Conservation (phyloP, 2,113 vertebrate genomes). For the Prunella fulvescens region DNA sequence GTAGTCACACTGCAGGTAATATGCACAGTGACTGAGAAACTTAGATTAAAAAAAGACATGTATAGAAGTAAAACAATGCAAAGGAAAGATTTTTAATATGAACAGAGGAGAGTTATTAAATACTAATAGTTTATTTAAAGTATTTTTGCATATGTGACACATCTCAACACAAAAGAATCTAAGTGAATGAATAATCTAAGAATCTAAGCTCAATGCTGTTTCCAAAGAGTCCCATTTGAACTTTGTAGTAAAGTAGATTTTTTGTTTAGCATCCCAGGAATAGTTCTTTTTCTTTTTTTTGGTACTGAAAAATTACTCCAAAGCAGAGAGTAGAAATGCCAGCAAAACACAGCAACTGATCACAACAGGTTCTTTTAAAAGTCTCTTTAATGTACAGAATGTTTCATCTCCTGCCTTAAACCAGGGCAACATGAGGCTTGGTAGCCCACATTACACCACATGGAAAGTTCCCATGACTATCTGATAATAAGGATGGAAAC, state of each 20-base stretch:
- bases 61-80: background rate
- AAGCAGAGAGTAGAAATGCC: background rate
- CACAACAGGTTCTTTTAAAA: background rate
- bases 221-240: background rate
- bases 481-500: background rate
- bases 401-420: background rate
- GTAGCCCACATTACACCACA: background rate
- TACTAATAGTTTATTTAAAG: background rate
- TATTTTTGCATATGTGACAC: background rate
- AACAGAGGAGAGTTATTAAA: background rate
- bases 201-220: background rate
- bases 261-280: background rate
- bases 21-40: background rate
- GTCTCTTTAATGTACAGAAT: background rate
- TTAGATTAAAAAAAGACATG: background rate
- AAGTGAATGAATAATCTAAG: background rate
- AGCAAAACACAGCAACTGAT: background rate
- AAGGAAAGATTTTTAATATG: background rate
- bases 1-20: background rate
- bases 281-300: no score
- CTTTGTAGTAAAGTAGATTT: background rate
- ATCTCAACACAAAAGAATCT: background rate
- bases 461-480: background rate
- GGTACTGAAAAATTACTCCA: background rate
- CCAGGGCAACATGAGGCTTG: background rate